phyloP scores from a whole-genome alignment of 2,888 invertebrate genomes.

The Scaptodrosophila latifasciaeformis region DNA sequence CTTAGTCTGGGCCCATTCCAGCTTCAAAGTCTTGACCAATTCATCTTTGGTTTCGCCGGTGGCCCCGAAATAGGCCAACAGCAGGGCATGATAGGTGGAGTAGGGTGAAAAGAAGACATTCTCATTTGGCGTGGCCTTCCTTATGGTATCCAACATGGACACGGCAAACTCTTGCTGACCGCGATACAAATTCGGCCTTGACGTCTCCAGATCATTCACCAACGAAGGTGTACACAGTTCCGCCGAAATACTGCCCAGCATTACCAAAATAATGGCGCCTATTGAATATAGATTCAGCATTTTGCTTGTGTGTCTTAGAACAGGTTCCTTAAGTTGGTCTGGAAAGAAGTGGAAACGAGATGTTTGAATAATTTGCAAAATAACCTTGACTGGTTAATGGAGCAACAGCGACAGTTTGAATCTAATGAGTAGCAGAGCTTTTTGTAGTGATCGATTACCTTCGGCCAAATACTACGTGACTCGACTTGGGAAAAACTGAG shows the following conservation, averaged over 20 bases:
- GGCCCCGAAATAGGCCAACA: constrained; percentile 86
- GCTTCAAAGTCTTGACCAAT: constrained; percentile 55
- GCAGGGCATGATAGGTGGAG: constrained; percentile 87
- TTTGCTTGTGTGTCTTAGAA: constrained; percentile 28
- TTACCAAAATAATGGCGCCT: constrained; percentile 38
- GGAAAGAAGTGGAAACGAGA: not conserved
- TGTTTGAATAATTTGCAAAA: constrained; percentile 1
- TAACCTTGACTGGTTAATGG: constrained; percentile 15
- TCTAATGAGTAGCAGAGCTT: too few relatives aligned
- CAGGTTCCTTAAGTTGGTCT: too few relatives aligned
- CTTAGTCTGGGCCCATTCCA: constrained; percentile 78
- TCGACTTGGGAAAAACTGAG: constrained; percentile 17
- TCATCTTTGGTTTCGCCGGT: constrained; percentile 81
- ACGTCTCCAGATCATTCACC: not conserved
- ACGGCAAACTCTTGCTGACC: constrained; percentile 83
- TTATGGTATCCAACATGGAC: constrained; percentile 81
- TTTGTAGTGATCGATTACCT: too few relatives aligned
- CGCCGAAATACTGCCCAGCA: constrained; percentile 34
- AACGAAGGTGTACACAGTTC: constrained; percentile 26
- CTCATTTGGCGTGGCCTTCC: constrained; percentile 80
- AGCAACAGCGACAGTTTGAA: not conserved
- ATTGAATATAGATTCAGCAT: constrained; percentile 27
- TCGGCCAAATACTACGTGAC: constrained; percentile 23
- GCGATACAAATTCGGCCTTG: constrained; percentile 74
- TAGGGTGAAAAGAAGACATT: constrained; percentile 93